phyloP scores from a whole-genome alignment of 2,888 invertebrate species.

The Nyleta sp. region DNA sequence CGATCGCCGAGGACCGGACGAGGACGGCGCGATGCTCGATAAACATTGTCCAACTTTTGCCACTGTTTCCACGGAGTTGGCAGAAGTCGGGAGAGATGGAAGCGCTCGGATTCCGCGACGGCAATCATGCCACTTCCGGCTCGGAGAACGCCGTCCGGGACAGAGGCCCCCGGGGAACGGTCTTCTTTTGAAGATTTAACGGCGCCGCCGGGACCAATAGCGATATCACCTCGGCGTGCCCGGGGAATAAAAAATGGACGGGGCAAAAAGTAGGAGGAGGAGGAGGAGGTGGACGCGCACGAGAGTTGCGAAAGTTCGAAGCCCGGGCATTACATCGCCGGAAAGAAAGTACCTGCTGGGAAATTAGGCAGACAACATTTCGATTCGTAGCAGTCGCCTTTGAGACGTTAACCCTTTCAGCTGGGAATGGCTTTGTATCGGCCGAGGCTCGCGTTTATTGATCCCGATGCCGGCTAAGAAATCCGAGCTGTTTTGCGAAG shows the following conservation, averaged over 20 bases:
- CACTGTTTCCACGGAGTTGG: constrained; percentile 67
- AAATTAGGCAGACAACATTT: constrained; percentile 41
- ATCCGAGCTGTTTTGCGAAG: background rate
- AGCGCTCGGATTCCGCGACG: constrained; percentile 58
- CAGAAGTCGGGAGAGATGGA: constrained; percentile 69
- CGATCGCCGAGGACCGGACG: too few relatives aligned
- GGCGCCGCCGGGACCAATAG: constrained; percentile 67
- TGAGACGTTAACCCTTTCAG: constrained; percentile 39
- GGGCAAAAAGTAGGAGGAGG: constrained; percentile 45
- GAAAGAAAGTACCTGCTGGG: constrained; percentile 16
- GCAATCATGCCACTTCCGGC: constrained; percentile 52
- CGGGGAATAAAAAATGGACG: constrained; percentile 40
- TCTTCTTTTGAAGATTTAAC: constrained; percentile 67
- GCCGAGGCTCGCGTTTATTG: constrained; percentile 8
- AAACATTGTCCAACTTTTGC: constrained; percentile 61
- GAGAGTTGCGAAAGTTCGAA: too few relatives aligned
- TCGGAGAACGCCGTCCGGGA: constrained; percentile 33
- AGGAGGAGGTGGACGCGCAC: too few relatives aligned
- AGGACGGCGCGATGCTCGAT: constrained; percentile 35
- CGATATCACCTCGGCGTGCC: constrained; percentile 63
- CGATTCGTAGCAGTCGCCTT: constrained; percentile 24
- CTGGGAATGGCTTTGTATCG: constrained; percentile 22
- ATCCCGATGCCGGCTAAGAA: constrained; percentile 4
- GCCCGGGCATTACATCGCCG: background rate
- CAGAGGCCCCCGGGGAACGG: constrained; percentile 42